These are phyloP conservation scores for Chloebia gouldiae DNA, from an alignment of 2,113 vertebrate genomes.

Conservation along the genomic window DNA sequence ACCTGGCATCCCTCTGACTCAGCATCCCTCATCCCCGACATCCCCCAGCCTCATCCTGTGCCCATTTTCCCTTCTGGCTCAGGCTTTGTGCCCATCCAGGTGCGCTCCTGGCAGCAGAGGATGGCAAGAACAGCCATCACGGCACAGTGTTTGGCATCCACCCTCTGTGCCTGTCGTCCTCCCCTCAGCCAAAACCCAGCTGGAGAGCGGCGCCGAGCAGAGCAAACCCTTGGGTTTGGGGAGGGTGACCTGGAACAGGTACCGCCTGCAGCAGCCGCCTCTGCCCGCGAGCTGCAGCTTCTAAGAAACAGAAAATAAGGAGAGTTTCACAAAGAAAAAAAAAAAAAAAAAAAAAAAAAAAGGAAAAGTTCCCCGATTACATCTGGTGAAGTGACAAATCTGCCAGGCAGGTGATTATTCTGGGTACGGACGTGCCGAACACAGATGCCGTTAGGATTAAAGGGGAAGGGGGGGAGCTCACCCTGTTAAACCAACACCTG, in stretches of 20 bases:
- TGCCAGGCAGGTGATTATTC: conserved; percentile 63
- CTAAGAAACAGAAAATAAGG: conserved; percentile 15
- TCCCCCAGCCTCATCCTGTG: not conserved
- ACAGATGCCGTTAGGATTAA: conserved; percentile 60
- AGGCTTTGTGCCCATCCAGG: not conserved
- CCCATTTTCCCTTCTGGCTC: accelerated
- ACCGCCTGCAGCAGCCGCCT: not conserved
- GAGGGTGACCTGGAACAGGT: not conserved
- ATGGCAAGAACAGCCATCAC: not conserved
- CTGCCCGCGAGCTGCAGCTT: not conserved
- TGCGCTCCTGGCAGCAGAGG: not conserved
- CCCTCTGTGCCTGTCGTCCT: not conserved
- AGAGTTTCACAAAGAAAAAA: not conserved
- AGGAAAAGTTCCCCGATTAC: conserved; percentile 38
- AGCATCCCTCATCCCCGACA: accelerated
- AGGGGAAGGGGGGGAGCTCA: not conserved
- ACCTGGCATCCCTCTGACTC: not conserved
- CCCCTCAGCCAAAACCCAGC: not conserved
- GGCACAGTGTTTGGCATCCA: accelerated
- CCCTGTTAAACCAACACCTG: conserved; percentile 60
- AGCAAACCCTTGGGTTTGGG: not conserved
- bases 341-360: not conserved
- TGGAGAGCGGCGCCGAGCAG: not conserved
- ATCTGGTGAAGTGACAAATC: conserved; percentile 64
- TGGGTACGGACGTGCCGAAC: conserved; percentile 43